These are phyloP conservation scores for Podocnemis expansa DNA, from an alignment of 2,113 vertebrate genomes.

Conservation along the genomic window DNA sequence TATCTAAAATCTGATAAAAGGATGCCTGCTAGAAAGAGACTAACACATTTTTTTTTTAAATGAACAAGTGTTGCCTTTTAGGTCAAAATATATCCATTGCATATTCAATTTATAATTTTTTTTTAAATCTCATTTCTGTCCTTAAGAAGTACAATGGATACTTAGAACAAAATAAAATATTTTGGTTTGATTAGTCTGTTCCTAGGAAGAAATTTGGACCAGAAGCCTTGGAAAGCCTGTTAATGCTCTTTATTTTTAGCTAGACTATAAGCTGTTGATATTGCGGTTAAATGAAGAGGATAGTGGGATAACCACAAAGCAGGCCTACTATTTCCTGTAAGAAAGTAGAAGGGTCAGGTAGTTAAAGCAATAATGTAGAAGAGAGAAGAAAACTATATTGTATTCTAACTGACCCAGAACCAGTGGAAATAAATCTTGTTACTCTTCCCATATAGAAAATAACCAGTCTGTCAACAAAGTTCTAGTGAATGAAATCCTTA, in stretches of 20 bases:
- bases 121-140: conserved; percentile 18
- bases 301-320: not conserved
- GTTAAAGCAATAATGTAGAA: not conserved
- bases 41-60: conserved; percentile 7
- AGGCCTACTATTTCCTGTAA: not conserved
- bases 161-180: not conserved
- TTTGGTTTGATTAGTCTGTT: conserved; percentile 16
- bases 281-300: conserved; percentile 1
- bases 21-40: conserved; percentile 17
- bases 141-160: not conserved
- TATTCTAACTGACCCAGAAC: conserved; percentile 30
- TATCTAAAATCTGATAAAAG: conserved; percentile 58
- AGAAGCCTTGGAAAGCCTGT: not conserved
- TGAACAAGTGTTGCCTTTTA: conserved; percentile 1
- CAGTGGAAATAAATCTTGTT: conserved; percentile 39
- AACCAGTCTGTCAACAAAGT: conserved; percentile 63
- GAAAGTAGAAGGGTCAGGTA: not conserved
- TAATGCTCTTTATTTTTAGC: not conserved
- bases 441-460: conserved; percentile 44
- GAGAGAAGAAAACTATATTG: not conserved
- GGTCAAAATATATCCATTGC: conserved; percentile 35
- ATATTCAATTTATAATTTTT: conserved; percentile 7
- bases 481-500: conserved; percentile 47
- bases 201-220: not conserved
- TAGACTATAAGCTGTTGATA: not conserved